Base-by-base conservation (phyloP, 2,113 vertebrate genomes). In the Symphodus melops region DNA sequence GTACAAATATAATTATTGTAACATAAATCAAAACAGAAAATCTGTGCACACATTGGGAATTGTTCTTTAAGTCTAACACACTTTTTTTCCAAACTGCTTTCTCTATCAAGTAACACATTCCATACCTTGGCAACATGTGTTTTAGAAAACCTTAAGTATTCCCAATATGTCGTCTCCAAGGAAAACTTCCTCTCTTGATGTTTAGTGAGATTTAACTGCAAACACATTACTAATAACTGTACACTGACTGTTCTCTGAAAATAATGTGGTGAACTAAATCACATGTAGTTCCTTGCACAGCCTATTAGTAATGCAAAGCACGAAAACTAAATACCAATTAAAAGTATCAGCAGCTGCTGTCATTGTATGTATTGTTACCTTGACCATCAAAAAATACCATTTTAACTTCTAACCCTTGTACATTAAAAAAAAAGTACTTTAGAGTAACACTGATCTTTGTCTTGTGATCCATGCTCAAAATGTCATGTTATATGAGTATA, bases 261-360 rank as follows among this genome's bases (percentile, higher is more conserved):
- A 10, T 44, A 72, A 68, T 57, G 77, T 2, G n/a, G 52, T 68
- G 41, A 55, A 55, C 8, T 44, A 10, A 54, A 70, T 54, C 46
- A 54, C 20, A 46, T 33, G 68, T 48, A 58, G 41, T 23, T 44
- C 36, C 56, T 19, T 36, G 28, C 39, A 49, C 28, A 53, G 69
- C 19, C 70, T 70, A 78, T 75, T 12, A 75, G 39, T 17, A 33
- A 19, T 67, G 42, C 44, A 46, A 46, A 46, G 44, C 17, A 46
- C 9, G 17, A 20, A 51, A 51, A 54, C 10, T 60, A 16, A 46
- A 20, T 2, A 19, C 17, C 0, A 0, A 67, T 16, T 36, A 41
- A 75, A 33, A 46, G 20, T 48, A 39, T 4, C 54, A 55, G 25
- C 25, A 54, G 25, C 33, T 42, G 44, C 33, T 59, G 28, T 16